Percentiles rank a stretch among this genome's conserved stretches.
phyloP scores from a whole-genome alignment of 2,888 invertebrate genomes.

The Diarsia rubi region DNA sequence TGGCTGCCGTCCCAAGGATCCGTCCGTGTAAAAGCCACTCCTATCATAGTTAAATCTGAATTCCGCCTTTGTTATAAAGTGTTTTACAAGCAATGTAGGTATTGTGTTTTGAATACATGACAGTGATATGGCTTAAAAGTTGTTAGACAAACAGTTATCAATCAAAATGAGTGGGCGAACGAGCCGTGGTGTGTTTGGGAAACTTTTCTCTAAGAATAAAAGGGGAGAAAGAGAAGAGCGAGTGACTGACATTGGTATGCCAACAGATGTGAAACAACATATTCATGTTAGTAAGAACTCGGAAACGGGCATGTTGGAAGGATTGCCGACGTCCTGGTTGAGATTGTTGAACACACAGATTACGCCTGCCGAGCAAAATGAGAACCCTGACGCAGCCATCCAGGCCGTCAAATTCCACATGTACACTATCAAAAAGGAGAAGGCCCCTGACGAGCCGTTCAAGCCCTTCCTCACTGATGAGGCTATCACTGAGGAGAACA shows the following conservation, averaged over 20 bases:
- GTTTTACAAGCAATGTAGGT: conserved; percentile 80
- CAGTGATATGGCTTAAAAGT: conserved; percentile 82
- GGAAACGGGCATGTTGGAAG: conserved; percentile 95
- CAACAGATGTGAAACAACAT: conserved; percentile 96
- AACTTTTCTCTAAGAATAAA: conserved; percentile 88
- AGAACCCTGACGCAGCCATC: conserved; percentile 97
- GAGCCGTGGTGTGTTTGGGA: conserved; percentile 88
- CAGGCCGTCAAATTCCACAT: conserved; percentile 98
- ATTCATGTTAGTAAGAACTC: conserved; percentile 97
- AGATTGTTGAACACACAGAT: conserved; percentile 95
- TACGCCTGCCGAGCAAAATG: conserved; percentile 96
- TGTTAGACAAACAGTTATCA: conserved; percentile 70
- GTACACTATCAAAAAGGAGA: conserved; percentile 96
- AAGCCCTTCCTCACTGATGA: conserved; percentile 96
- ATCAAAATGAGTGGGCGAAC: conserved; percentile 89
- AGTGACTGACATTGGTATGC: conserved; percentile 94
- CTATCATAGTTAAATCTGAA: conserved; percentile 79
- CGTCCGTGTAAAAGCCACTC: conserved; percentile 89
- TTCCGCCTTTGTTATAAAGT: conserved; percentile 74
- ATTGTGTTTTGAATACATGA: conserved; percentile 73
- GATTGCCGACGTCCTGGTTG: conserved; percentile 96
- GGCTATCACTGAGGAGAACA: conserved; percentile 95
- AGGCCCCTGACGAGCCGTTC: conserved; percentile 93
- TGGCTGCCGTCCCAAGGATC: conserved; percentile 76
- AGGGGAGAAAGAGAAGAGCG: conserved; percentile 86